Evolutionary conservation across 2,888 invertebrate species (phyloP).

Genomic region (Tetragonisca angustula): DNA sequence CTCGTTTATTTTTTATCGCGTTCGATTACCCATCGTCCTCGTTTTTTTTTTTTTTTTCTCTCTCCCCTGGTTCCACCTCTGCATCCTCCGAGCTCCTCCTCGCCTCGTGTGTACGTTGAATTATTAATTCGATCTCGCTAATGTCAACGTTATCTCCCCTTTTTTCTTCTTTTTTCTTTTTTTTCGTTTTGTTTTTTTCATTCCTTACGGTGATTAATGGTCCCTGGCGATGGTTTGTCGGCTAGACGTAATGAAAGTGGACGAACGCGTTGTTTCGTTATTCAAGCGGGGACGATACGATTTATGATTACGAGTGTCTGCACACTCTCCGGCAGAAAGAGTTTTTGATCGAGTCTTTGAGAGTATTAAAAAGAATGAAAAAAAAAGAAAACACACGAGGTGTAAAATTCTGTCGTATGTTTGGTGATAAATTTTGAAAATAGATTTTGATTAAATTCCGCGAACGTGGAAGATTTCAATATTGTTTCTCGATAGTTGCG

Average conservation of each 20-base stretch:
- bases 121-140: conserved; percentile 45
- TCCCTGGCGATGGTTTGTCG: neutral
- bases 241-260: neutral
- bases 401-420: too few species aligned
- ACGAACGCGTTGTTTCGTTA: neutral
- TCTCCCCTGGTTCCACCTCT: neutral
- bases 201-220: conserved; percentile 8
- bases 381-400: too few species aligned
- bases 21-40: conserved; percentile 33
- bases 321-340: too few species aligned
- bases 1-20: conserved; percentile 50
- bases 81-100: neutral
- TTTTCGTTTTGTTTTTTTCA: neutral
- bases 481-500: too few species aligned
- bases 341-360: too few species aligned
- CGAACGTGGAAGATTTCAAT: too few species aligned
- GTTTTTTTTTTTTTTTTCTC: neutral
- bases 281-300: neutral
- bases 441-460: too few species aligned
- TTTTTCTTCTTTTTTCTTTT: neutral
- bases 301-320: too few species aligned
- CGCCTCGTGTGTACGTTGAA: conserved; percentile 13
- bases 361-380: too few species aligned
- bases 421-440: too few species aligned
- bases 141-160: conserved; percentile 19